phyloP scores from a whole-genome alignment of 2,888 invertebrate species.

The Synanthedon vespiformis region DNA sequence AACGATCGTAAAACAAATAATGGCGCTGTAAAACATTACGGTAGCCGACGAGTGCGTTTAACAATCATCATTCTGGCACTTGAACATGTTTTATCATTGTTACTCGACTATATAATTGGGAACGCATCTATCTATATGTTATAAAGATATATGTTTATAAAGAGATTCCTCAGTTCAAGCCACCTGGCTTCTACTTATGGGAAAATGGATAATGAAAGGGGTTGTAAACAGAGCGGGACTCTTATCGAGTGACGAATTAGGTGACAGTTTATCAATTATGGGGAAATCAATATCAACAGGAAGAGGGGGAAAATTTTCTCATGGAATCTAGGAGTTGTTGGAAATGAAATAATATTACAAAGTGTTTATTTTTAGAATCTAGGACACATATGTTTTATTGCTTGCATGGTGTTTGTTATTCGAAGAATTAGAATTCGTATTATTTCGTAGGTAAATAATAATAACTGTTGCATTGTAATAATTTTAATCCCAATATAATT shows the following conservation, averaged over 20 bases:
- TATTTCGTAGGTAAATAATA: constrained; percentile 17
- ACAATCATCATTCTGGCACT: constrained; percentile 27
- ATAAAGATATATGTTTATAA: not conserved
- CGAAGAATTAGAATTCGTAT: constrained; percentile 9
- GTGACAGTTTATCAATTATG: not conserved
- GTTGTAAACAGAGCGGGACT: constrained; percentile 5
- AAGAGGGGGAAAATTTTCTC: constrained; percentile 18
- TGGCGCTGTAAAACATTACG: constrained; percentile 45
- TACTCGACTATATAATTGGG: constrained; percentile 3
- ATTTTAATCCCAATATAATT: no score
- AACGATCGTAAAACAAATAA: constrained; percentile 56
- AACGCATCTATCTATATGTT: not conserved
- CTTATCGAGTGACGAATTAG: constrained; percentile 12
- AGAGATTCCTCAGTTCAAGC: constrained; percentile 10
- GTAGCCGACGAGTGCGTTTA: constrained; percentile 32
- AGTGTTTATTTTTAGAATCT: not conserved
- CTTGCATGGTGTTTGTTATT: not conserved
- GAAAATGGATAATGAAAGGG: constrained; percentile 21
- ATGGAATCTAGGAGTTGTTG: constrained; percentile 4
- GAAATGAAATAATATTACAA: not conserved
- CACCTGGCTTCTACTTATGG: constrained; percentile 33
- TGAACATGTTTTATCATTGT: constrained; percentile 27
- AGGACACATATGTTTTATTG: not conserved
- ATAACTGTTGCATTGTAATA: no score
- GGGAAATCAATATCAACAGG: not conserved